Evolutionary conservation across 2,797 vertebrate genomes (phyloP).

Genomic region (Sphenodon punctatus): DNA sequence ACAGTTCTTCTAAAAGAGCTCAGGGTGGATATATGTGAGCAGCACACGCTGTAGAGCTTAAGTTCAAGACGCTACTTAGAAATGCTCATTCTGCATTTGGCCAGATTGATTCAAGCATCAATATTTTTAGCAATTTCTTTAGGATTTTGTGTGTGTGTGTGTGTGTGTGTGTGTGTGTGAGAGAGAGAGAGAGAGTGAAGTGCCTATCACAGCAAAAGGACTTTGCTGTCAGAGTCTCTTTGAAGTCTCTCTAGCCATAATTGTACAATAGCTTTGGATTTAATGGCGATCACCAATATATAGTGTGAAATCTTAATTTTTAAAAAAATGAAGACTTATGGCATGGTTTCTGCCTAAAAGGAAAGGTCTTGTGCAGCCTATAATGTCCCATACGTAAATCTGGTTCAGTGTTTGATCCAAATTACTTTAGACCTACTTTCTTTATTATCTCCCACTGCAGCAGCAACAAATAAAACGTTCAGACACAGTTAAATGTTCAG

Average conservation of each 20-base stretch:
- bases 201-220: background rate
- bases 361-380: background rate
- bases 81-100: constrained; percentile 33
- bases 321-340: background rate
- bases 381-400: background rate
- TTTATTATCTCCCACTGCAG: constrained; percentile 32
- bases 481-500: constrained; percentile 31
- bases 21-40: constrained; percentile 61
- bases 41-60: constrained; percentile 51
- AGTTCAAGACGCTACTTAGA: constrained; percentile 49
- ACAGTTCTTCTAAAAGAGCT: constrained; percentile 63
- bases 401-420: constrained; percentile 30
- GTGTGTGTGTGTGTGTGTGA: background rate
- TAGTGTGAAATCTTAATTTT: constrained; percentile 37
- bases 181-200: background rate
- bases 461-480: constrained; percentile 52
- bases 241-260: constrained; percentile 6
- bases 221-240: constrained; percentile 33
- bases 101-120: constrained; percentile 20
- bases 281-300: constrained; percentile 31
- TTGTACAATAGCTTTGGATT: constrained; percentile 31
- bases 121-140: constrained; percentile 36
- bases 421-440: constrained; percentile 11
- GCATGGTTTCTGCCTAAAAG: background rate
- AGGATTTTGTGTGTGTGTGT: constrained; percentile 16